phyloP scores from a whole-genome alignment of 2,888 invertebrate genomes.

The Rotaria socialis region DNA sequence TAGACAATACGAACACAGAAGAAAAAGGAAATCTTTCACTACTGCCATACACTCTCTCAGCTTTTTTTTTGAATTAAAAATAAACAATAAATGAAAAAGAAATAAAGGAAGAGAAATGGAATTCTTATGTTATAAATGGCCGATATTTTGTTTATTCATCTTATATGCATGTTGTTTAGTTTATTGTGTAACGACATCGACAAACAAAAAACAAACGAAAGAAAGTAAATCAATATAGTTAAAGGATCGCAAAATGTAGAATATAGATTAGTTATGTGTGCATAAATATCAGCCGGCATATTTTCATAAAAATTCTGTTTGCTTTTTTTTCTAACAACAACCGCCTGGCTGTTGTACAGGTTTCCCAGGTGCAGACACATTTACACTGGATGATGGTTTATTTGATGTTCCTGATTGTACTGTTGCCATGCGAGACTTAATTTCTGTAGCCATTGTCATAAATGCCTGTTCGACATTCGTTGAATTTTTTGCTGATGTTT shows the following conservation, averaged over 20 bases:
- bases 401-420: conserved; percentile 38
- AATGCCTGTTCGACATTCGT: conserved; percentile 96
- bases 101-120: not conserved
- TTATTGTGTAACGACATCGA: conserved; percentile 17
- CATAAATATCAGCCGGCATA: conserved; percentile 19
- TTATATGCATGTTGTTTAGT: conserved; percentile 29
- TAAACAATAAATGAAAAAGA: conserved; percentile 23
- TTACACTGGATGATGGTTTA: conserved; percentile 34
- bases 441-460: conserved; percentile 99
- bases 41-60: not conserved
- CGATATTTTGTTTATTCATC: not conserved
- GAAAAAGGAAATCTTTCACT: not conserved
- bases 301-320: not conserved
- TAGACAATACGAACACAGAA: not conserved
- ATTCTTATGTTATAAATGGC: not conserved
- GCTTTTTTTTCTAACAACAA: not conserved
- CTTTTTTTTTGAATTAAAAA: not conserved
- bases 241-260: conserved; percentile 11
- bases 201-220: not conserved
- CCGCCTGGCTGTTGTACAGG: not conserved
- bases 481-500: conserved; percentile 98
- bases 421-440: conserved; percentile 64
- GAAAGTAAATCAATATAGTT: not conserved
- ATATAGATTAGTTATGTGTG: conserved; percentile 11
- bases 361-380: not conserved